Conservation (phyloP, 92 coral and sea anemone species). For the Chrysogorgia sp. region DNA sequence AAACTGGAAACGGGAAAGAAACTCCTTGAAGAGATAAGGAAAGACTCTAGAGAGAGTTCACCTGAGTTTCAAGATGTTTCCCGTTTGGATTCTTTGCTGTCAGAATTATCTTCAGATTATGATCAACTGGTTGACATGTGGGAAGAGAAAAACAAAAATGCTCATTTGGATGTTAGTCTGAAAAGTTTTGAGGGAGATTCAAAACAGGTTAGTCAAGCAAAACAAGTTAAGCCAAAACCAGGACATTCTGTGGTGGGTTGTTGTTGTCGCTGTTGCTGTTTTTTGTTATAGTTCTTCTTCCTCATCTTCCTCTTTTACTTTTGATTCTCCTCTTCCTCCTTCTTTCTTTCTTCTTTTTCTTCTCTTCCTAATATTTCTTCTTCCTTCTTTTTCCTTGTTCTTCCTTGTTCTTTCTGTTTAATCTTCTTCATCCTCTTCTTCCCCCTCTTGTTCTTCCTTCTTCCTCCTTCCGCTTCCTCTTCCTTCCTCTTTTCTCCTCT, state of each 20-base stretch:
- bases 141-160: slow-evolving; percentile 50
- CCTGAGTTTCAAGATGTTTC: slow-evolving; percentile 28
- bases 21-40: slow-evolving; percentile 65
- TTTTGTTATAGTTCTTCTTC: no score
- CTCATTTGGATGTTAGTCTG: slow-evolving; percentile 25
- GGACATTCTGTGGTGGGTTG: not conserved
- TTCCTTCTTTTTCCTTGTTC: no score
- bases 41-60: slow-evolving; percentile 31
- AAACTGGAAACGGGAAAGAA: slow-evolving; percentile 71
- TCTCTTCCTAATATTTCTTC: no score
- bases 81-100: slow-evolving; percentile 56
- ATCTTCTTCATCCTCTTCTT: no score
- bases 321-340: no score
- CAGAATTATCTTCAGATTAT: slow-evolving; percentile 56
- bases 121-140: slow-evolving; percentile 71
- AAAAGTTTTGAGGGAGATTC: slow-evolving; percentile 83
- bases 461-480: no score
- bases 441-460: no score
- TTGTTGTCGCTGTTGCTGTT: not conserved
- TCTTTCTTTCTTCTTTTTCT: no score
- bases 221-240: not conserved
- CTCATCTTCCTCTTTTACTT: no score
- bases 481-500: no score
- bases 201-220: slow-evolving; percentile 66
- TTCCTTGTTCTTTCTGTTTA: no score